phyloP scores from a whole-genome alignment of 1,140 invertebrate species.

The Ooceraea biroi region DNA sequence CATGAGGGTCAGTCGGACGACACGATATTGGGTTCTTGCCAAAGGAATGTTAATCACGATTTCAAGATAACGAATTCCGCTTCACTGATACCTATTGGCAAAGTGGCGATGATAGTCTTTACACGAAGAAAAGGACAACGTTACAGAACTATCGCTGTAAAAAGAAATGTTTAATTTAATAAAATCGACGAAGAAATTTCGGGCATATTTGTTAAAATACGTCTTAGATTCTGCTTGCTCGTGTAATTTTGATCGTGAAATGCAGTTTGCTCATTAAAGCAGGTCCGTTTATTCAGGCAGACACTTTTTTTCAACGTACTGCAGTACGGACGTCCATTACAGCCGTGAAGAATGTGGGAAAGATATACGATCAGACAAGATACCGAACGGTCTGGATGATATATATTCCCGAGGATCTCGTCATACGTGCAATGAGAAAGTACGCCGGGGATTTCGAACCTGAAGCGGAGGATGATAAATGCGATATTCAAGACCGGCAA shows the following conservation, averaged over 20 bases:
- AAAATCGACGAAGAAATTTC: background rate
- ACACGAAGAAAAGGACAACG: background rate
- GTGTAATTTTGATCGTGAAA: too few species aligned
- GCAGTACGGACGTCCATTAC: background rate
- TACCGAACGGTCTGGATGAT: conserved; percentile 64
- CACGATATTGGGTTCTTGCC: background rate
- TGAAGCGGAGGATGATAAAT: conserved; percentile 68
- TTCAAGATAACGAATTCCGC: background rate
- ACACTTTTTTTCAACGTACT: background rate
- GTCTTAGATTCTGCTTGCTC: too few species aligned
- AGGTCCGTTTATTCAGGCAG: background rate
- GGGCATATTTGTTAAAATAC: too few species aligned
- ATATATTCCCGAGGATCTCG: conserved; percentile 67
- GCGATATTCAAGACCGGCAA: conserved; percentile 68
- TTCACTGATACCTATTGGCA: background rate
- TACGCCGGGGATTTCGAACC: conserved; percentile 59
- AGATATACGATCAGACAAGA: conserved; percentile 24
- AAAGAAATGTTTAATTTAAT: background rate
- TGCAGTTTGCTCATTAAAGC: background rate
- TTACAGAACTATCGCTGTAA: conserved; percentile 1
- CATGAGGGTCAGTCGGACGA: background rate
- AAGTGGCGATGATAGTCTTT: background rate
- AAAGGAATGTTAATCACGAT: conserved; percentile 7
- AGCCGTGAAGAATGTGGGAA: conserved; percentile 34
- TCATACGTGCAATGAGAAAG: conserved; percentile 66